Evolutionary conservation across 1,140 invertebrate genomes (phyloP), one percentile per base, ranked within the genome.

Genomic region (Rhopalosiphum maidis): DNA sequence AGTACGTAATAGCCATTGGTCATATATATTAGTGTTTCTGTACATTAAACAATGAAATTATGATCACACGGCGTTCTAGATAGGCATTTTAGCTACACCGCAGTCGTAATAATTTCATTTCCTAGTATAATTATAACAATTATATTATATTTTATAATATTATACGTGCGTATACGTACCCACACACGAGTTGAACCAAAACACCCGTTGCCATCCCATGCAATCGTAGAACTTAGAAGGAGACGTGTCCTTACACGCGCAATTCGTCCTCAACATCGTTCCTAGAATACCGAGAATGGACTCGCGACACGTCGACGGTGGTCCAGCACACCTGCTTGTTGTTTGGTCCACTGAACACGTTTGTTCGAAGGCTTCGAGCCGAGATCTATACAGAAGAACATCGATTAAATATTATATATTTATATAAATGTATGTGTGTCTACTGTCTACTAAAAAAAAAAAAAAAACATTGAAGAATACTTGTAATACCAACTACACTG

Each of bases 121-220:
- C n/a, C 23, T 15, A 4, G 30, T 77, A 51, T 51, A 46, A 46
- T 46, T 11, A 51, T 21, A 51, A 51, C 21, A 51, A 51, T 46
- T 7, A 25, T 60, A 60, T 68, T 68, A 11, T 77, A n/a, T n/a
- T 46, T 30, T 30, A 86, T 15, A 6, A 86, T 43, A 86, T 15
- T 46, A 9, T 4, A n/a, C 30, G 25, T 43, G 15, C 1, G 4
- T 30, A 35, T 94, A 96, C 97, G 97, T 95, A 98, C 98, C 98
- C 91, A 98, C 98, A 95, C 98, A 98, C 15, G 98, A 97, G 95
- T 98, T 98, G 89, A 98, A 96, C 98, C 98, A 98, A 9, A 98
- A 96, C n/a, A 98, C 96, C 86, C 98, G 95, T 94, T 98, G 97
- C 98, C 98, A 98, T 82, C 98, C 98, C 6, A 98, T 95, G 94